Evolutionary conservation across 2,113 vertebrate species (phyloP), one percentile per base, ranked within the genome.

Genomic region (Platysternon megacephalum): DNA sequence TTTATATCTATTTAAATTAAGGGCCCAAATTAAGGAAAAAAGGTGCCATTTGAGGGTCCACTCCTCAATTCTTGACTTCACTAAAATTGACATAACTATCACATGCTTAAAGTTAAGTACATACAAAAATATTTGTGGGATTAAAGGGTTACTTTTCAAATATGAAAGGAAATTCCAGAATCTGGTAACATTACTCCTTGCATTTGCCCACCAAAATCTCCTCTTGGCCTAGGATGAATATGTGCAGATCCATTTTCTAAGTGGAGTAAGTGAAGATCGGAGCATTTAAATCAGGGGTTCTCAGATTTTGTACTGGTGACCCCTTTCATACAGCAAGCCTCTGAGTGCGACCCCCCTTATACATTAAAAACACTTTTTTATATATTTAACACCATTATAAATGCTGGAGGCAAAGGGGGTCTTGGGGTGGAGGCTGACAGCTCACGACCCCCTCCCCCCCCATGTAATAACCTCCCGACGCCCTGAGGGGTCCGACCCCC

Each of bases 51-150:
- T 74, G 85, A 83, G 11, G 16, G 8, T 19, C 14, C 58, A 90
- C 72, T 93, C 46, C 2, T 42, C 53, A 48, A 42, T 35, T 16
- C 0, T 0, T 9, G 4, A 4, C 28, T 65, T 49, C 16, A 6
- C 86, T 74, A 53, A 83, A 88, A 49, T 49, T 42, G 46, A 58
- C 39, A 21, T 74, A 22, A 22, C 22, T 39, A 39, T 74, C 39
- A 42, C 21, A 42, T 39, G 53, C 21, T 53, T 84, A 44, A 48
- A 52, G 58, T 4, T 87, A 0, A 0, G 3, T 24, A 12, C 12
- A 32, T 51, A 3, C 28, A 85, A 24, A 13, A 53, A 22, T 55
- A 74, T 79, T 93, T 96, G 12, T 28, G 87, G 76, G 89, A 81
- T 74, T 52, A 49, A 28, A 46, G 16, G 80, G 6, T 48, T 86